Evolutionary conservation across 2,797 vertebrate species (phyloP).

Genomic region (Leptodactylus fallax): DNA sequence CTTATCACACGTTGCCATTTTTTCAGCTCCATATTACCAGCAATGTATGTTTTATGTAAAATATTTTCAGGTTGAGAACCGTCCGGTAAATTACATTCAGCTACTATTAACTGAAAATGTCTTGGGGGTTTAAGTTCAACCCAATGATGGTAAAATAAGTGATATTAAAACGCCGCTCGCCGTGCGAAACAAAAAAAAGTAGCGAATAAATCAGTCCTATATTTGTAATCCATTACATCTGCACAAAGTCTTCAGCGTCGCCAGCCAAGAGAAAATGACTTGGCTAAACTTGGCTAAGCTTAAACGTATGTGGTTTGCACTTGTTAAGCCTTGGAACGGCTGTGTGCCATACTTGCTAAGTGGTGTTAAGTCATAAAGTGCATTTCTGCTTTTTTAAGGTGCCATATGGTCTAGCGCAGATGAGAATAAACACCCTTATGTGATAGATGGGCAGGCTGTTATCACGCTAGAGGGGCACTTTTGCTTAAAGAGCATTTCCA

Average conservation of each 20-base stretch:
- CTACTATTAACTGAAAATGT: slow-evolving; percentile 40
- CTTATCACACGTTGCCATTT: neutral
- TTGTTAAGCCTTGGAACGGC: slow-evolving; percentile 49
- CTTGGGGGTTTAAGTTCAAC: slow-evolving; percentile 21
- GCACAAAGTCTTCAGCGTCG: slow-evolving; percentile 38
- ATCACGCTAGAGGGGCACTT: neutral
- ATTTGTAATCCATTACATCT: slow-evolving; percentile 50
- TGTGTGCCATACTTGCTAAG: slow-evolving; percentile 51
- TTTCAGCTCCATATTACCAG: slow-evolving; percentile 29
- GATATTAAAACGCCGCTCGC: neutral
- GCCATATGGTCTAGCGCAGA: slow-evolving; percentile 54
- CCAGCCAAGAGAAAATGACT: slow-evolving; percentile 50
- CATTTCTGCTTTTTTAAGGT: slow-evolving; percentile 43
- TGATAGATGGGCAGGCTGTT: slow-evolving; percentile 23
- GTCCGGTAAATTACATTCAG: slow-evolving; percentile 39
- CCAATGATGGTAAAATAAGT: slow-evolving; percentile 17
- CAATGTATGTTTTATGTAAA: slow-evolving; percentile 44
- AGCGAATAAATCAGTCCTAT: slow-evolving; percentile 40
- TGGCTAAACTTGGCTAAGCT: slow-evolving; percentile 58
- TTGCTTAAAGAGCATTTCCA: neutral
- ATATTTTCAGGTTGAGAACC: slow-evolving; percentile 14
- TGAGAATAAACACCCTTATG: slow-evolving; percentile 35
- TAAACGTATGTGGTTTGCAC: slow-evolving; percentile 50
- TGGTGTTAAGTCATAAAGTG: slow-evolving; percentile 53
- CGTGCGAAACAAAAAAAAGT: slow-evolving; percentile 3